Conservation (phyloP, 2,113 vertebrate genomes). For the Prinia subflava region DNA sequence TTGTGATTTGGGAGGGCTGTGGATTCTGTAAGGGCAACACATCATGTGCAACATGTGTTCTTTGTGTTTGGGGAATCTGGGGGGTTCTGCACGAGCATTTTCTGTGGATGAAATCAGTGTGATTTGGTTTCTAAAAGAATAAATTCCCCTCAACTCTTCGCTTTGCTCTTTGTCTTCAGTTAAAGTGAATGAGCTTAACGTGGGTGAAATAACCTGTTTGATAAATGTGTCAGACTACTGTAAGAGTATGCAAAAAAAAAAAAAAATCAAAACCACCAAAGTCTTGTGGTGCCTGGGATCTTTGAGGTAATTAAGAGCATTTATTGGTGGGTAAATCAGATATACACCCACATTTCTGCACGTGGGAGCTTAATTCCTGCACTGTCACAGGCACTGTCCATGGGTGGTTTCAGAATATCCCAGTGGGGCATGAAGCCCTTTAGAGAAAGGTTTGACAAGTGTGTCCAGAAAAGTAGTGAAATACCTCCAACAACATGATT, state of each 20-base stretch:
- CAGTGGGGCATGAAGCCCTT: neutral
- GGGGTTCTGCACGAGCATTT: neutral
- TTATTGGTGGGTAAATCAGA: neutral
- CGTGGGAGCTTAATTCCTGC: neutral
- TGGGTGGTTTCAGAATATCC: neutral
- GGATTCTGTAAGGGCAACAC: constrained; percentile 3
- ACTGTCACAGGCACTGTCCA: fast-evolving
- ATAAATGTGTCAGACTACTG: neutral
- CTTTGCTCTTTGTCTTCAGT: neutral
- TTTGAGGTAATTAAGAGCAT: neutral
- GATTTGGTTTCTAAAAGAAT: constrained; percentile 39
- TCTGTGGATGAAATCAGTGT: constrained; percentile 24
- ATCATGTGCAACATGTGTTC: neutral
- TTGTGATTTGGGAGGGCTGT: constrained; percentile 20
- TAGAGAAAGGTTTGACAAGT: neutral
- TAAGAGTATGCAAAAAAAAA: neutral
- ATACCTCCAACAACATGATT: neutral
- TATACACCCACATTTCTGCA: neutral
- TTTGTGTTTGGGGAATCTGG: neutral
- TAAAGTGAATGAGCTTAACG: fast-evolving
- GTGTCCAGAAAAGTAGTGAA: neutral
- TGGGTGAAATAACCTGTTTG: neutral
- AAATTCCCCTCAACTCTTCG: neutral
- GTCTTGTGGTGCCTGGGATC: neutral
- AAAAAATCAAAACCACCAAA: neutral